Evolutionary conservation across 2,888 invertebrate genomes (phyloP), one percentile per base, ranked within the genome.

Genomic region (Chloromyia formosa): DNA sequence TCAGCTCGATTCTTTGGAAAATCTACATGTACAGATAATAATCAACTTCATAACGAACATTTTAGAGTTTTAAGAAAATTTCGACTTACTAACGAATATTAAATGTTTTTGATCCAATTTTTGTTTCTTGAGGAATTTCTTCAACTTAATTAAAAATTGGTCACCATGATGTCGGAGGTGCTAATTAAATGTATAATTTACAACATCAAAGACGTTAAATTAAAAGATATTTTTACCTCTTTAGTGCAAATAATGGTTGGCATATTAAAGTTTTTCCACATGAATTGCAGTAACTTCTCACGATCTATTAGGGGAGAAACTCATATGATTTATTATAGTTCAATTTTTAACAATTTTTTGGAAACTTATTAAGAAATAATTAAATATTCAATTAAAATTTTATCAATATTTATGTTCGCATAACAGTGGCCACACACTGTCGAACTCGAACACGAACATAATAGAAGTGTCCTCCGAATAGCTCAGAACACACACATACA

Each of bases 21-120:
- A 74, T 78, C 79, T 79, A 45, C 18, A 22, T 3, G 1, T 9
- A 53, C n/a, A 45, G 42, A 18, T 42, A 18, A n/a, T n/a, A n/a
- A n/a, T n/a, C n/a, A n/a, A n/a, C n/a, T n/a, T n/a, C n/a, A n/a
- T n/a, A n/a, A n/a, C n/a, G n/a, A 2, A 61, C 14, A 61, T 61
- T 9, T 4, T 5, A n/a, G 9, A 1, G 12, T 27, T 22, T 27
- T 61, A 12, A n/a, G 16, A n/a, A 18, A 27, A 58, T 16, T 3
- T 14, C 12, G 1, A 76, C 75, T 62, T 71, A 80, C 79, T 79
- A 35, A 80, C 54, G 56, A 75, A 74, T 9, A 80, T 75, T 64
- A 77, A 64, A 53, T 79, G 62, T 22, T 78, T 79, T 12, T 76
- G 58, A 0, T 74, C 22, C 20, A 78, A 40, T n/a, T 76, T 69